Base-by-base conservation (phyloP, 2,797 vertebrate species). In the Acanthurus tractus region DNA sequence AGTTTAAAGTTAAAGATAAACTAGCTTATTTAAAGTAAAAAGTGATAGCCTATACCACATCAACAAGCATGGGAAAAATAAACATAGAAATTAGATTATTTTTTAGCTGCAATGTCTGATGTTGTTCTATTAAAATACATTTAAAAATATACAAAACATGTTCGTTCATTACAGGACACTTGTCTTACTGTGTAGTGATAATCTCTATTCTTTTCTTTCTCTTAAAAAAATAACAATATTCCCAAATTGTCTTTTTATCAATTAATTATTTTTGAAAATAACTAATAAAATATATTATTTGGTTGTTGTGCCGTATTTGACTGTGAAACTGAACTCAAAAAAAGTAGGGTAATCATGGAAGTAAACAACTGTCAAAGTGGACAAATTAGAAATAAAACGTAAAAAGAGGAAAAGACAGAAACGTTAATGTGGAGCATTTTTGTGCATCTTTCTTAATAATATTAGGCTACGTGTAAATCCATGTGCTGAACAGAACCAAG, bases 261-360 rank as follows among this genome's bases (percentile, higher is more conserved):
- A 55, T 10, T 12, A 9, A 50, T 62, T 62, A 52, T 45, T 38
- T 61, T 1, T 0, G 38, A 54, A 17, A 55, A 38, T 48, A 1
- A 29, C 6, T 63, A 12, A 17, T 0, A 49, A 63, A 20, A 56
- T 54, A n/a, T 40, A 59, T 53, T 12, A 78, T 63, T 49, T 14
- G 0, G 20, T 42, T 10, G n/a, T 2, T 45, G n/a, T 62, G 34
- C 3, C 62, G n/a, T 1, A 55, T 67, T 49, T 44, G 49, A 63
- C 2, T 14, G 22, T 22, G 23, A 34, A 66, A 55, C 61, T 17
- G 25, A 1, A 42, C 25, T 3, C 18, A 50, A 18, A n/a, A n/a
- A 50, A 15, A 12, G 5, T 8, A 44, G 3, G 4, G 9, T 11
- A 6, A 0, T 40, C 2, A 22, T 15, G 9, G 1, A 9, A 22